Evolutionary conservation across 2,888 invertebrate species (phyloP), one percentile per base, ranked within the genome.

Genomic region (Polymixis flavicincta): DNA sequence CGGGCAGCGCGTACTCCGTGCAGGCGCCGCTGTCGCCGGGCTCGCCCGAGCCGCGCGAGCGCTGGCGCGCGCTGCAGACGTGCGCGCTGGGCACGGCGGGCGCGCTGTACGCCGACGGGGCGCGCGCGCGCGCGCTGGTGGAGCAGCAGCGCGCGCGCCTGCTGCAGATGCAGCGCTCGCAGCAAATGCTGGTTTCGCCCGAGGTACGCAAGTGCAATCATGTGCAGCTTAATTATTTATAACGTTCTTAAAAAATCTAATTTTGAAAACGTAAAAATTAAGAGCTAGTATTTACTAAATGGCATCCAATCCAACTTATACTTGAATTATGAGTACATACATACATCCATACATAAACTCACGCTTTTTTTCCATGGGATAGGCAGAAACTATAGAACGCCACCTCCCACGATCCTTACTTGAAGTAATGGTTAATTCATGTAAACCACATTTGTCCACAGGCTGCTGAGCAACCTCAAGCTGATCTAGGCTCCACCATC

Each of bases 101-200:
- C 90, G 89, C 85, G 87, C 90, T 83, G 91, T 93, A 85, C 90
- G 89, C 78, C 0, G 82, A 80, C 65, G 61, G 74, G 25, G 91
- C 95, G 74, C 91, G 97, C 64, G 97, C 97, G 86, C 96, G 97
- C 57, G 97, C 91, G 52, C 97, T 87, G 95, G 97, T 87, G 93
- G 97, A 98, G 83, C 97, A 94, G 88, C 94, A 96, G 76, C 95
- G 98, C 88, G 97, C 97, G 86, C 97, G 98, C 19, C 95, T 98
- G 88, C 94, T 98, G 89, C 98, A 98, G 87, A 97, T 97, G 92
- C 98, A 98, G 92, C 98, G 98, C 89, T 97, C 98, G 91, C 98
- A 98, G 92, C 98, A 98, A 90, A 94, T 98, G 95, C 97, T 98
- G 83, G 98, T 98, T 88, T 98, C 96, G 54, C 95, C 95, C 0